Evolutionary conservation across 2,797 vertebrate species (phyloP), one percentile per base, ranked within the genome.

Genomic region (Mallotus villosus): DNA sequence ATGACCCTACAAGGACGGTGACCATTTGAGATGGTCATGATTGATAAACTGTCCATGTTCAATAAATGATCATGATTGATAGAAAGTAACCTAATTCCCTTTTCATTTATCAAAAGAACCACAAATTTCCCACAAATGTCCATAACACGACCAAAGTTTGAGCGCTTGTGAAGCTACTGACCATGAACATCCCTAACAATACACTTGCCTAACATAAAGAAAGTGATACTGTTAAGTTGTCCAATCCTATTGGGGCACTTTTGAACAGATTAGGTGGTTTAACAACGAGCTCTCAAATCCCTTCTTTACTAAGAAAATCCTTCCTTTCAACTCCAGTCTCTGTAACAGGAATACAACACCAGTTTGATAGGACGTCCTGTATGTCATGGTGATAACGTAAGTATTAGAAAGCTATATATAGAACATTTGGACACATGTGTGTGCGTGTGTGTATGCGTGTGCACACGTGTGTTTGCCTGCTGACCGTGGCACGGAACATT

Each of bases 401-500:
- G 32, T 34, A 34, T 6, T 14, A 46, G 41, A 46, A 46, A 46
- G 9, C 9, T 46, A 46, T 1, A 46, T 46, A 46, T 14, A 46
- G 53, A 73, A 24, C 58, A 72, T 63, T 72, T 12, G 41, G 41
- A 12, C 41, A n/a, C n/a, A n/a, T 46, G 67, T 21, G 25, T 5
- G 57, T 55, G 68, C 19, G 25, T 5, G 57, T 75, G 32, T 72
- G 49, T 71, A 67, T 19, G 25, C 3, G 51, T 57, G 68, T 29
- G 65, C 0, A 3, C 7, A n/a, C 0, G 24, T n/a, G 34, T 41
- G 16, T 25, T 12, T 21, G 32, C 71, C 57, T 63, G 63, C 58
- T 37, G 34, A 41, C 17, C 59, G 63, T 29, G 76, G 83, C 80
- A 76, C 74, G 74, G 81, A 74, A 69, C 68, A 88, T 87, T 87